Evolutionary conservation across 1,140 invertebrate species (phyloP).

Genomic region (Monomorium pharaonis): DNA sequence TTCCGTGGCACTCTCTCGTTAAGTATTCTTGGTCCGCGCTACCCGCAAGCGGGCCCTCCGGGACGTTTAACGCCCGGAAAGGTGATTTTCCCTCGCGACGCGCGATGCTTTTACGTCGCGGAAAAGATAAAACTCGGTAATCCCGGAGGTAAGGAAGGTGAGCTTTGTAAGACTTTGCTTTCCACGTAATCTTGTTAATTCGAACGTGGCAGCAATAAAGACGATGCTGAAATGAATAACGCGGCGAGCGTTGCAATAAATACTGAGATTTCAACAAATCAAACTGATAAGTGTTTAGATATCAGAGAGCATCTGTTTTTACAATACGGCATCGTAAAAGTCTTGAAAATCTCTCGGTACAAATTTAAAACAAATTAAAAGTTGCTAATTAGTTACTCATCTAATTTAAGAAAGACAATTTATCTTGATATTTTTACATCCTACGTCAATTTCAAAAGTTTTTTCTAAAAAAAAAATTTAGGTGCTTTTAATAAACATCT

Average conservation of each 20-base stretch:
- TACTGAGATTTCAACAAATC: background rate
- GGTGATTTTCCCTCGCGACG: conserved; percentile 38
- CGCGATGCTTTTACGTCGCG: conserved; percentile 44
- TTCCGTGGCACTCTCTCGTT: conserved; percentile 40
- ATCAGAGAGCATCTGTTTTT: background rate
- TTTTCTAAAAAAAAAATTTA: background rate
- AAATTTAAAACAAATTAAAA: background rate
- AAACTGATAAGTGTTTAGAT: background rate
- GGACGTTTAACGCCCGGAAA: conserved; percentile 46
- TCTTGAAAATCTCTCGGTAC: background rate
- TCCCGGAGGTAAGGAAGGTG: conserved; percentile 27
- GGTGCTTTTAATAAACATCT: background rate
- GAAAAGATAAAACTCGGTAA: conserved; percentile 51
- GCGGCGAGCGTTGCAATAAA: background rate
- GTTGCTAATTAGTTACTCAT: background rate
- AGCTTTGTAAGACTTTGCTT: conserved; percentile 52
- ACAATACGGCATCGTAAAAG: background rate
- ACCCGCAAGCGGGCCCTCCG: conserved; percentile 42
- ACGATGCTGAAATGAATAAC: conserved; percentile 43
- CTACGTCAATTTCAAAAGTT: background rate
- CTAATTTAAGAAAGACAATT: background rate
- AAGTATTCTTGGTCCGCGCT: conserved; percentile 25
- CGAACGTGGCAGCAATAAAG: conserved; percentile 23
- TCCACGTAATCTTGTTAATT: conserved; percentile 37
- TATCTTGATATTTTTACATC: background rate